Evolutionary conservation across 2,113 vertebrate species (phyloP), one percentile per base, ranked within the genome.

Genomic region (Poecilia latipinna): DNA sequence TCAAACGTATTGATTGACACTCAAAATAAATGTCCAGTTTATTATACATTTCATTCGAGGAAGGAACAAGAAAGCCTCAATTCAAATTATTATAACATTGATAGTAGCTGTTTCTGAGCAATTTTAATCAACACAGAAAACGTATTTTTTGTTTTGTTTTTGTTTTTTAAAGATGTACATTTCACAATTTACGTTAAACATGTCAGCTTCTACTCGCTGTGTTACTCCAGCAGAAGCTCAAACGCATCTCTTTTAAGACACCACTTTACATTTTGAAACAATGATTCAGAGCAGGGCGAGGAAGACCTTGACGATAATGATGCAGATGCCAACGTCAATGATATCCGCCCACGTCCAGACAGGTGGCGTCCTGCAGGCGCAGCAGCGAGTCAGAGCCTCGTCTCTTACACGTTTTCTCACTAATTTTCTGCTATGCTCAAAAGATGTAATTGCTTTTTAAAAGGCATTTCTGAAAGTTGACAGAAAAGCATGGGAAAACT

Each of bases 351-450:
- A 90, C 88, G 74, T 81, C 29, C 71, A 82, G 73, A 88, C 87
- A 91, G 88, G 89, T 90, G 88, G 86, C 48, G 26, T 90, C 86
- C 86, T 88, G 83, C 85, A 78, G 81, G 83, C 74, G 61, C 74
- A 80, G 83, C 72, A 82, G 79, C 72, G 83, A 54, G 68, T 82
- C 87, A 80, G 37, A 81, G 66, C 62, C 68, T 82, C 61, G 51
- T 82, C 69, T 69, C n/a, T 71, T 75, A 82, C 79, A 84, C 82
- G 35, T 81, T 79, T 75, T 69, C 77, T 79, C 72, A 12, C 82
- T 70, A 48, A 67, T 64, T 42, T 72, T 84, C 77, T 84, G 68
- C 71, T 79, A 75, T 68, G 68, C 61, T 63, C 76, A 60, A 77
- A 73, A 73, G 62, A 70, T 13, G 67, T 10, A 61, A 77, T 73